Evolutionary conservation across 53 echinoderm and acorn worm species (phyloP).

Genomic region (Patiria pectinifera): DNA sequence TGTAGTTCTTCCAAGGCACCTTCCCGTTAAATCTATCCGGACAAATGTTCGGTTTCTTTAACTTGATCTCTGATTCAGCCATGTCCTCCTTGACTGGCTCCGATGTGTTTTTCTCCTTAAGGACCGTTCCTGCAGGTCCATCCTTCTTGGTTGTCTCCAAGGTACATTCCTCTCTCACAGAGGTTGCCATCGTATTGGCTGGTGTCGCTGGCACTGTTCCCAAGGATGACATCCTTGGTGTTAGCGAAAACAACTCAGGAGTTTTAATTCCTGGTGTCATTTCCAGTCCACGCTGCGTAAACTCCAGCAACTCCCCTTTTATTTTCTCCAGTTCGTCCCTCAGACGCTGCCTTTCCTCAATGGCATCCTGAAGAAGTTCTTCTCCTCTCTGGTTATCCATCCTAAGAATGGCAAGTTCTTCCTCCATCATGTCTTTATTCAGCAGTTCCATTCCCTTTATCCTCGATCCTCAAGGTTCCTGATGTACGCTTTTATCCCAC

Average conservation of each 20-base stretch:
- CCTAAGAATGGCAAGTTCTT: neutral
- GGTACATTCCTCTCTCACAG: neutral
- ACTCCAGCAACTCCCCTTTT: conserved; percentile 7
- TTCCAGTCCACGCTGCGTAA: neutral
- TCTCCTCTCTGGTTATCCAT: conserved; percentile 9
- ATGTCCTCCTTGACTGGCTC: conserved; percentile 15
- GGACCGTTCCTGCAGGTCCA: neutral
- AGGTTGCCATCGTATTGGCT: neutral
- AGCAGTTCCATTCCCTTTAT: neutral
- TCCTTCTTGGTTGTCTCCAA: neutral
- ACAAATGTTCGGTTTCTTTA: conserved; percentile 24
- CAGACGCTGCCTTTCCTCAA: neutral
- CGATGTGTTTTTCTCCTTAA: neutral
- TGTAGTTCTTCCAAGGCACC: conserved; percentile 50
- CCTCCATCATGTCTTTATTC: neutral
- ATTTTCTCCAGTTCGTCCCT: neutral
- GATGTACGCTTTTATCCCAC: neutral
- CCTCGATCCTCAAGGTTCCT: neutral
- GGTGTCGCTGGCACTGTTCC: conserved; percentile 13
- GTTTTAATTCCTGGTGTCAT: neutral
- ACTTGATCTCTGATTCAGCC: neutral
- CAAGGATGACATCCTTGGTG: neutral
- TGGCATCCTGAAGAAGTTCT: neutral
- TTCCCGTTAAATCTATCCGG: conserved; percentile 41
- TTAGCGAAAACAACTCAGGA: neutral